Evolutionary conservation across 2,888 invertebrate genomes (phyloP), one percentile per base, ranked within the genome.

Genomic region (Crioceris asparagi): DNA sequence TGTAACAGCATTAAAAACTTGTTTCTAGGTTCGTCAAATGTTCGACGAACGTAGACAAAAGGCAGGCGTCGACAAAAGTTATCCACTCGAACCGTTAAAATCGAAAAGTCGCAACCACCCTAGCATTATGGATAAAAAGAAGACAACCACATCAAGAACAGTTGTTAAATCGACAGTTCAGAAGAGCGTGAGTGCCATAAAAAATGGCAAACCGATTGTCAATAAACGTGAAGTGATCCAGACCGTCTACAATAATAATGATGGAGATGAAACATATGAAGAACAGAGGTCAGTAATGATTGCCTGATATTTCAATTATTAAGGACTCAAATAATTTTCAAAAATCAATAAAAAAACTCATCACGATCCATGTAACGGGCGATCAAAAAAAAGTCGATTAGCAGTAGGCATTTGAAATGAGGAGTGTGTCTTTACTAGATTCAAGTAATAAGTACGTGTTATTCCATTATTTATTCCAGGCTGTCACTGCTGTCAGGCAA

Each of bases 41-140:
- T 87, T 87, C 55, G 83, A 86, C 55, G 86, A 86, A 59, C 73
- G 84, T 17, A 73, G 84, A 25, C 81, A 81, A 49, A 71, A 71
- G 39, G 77, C 75, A 3, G 84, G 84, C 21, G 79, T 84, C 46
- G 86, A 87, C 64, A 79, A 81, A 52, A 84, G 85, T 56, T 81
- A 85, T 62, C 86, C 84, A 0, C 67, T 87, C 1, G 81, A 84
- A 54, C 87, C 87, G 0, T 71, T 87, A 37, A 74, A 73, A 44
- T 51, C 67, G 66, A 51, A 56, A 53, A 48, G 44, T 17, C 47
- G 41, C 17, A 6, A 32, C 7, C 40, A 44, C 25, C 39, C 29
- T 60, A 51, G 54, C 50, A 54, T 67, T 65, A 55, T 61, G 56
- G 60, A 52, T 37, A 54, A 55, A 41, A 59, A 53, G 50, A 55